Percentiles rank a stretch among this genome's conserved stretches.
Evolutionary conservation across 64 coral and sea anemone genomes (phyloP).

Genomic region (Hydrozoanthus tunicans): DNA sequence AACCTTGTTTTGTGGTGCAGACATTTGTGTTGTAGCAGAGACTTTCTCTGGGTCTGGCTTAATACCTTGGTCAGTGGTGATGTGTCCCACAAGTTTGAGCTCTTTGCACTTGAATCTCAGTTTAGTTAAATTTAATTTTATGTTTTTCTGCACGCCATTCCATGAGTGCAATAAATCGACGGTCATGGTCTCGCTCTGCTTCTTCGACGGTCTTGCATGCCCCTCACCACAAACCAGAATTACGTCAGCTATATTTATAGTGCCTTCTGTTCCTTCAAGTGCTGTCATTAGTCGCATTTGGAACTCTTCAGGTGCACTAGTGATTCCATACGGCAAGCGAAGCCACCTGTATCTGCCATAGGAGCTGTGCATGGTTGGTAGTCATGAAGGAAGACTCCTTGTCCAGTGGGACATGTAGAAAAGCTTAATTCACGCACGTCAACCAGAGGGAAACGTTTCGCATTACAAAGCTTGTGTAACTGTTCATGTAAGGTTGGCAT

Average conservation of each 20-base stretch:
- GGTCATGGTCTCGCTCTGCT: conserved; percentile 60
- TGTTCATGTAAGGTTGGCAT: neutral
- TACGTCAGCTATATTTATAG: conserved; percentile 45
- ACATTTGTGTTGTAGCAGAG: conserved; percentile 54
- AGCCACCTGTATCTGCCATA: neutral
- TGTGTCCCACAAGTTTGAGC: conserved; percentile 59
- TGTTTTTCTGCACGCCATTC: conserved; percentile 46
- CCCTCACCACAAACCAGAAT: conserved; percentile 68
- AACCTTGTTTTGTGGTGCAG: neutral
- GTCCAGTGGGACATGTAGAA: no score
- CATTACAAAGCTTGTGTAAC: neutral
- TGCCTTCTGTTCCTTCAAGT: conserved; percentile 51
- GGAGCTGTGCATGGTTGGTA: neutral
- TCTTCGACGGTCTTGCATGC: neutral
- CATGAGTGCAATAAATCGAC: conserved; percentile 38
- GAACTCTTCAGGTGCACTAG: conserved; percentile 56
- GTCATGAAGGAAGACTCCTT: no score
- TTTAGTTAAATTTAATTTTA: conserved; percentile 57
- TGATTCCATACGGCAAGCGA: conserved; percentile 50
- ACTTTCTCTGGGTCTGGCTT: conserved; percentile 72
- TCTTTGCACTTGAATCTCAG: conserved; percentile 41
- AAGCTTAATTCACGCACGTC: no score
- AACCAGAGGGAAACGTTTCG: no score
- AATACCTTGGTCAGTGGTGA: conserved; percentile 58
- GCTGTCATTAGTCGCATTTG: conserved; percentile 49